Percentiles rank a stretch among this genome's conserved stretches.
These are phyloP conservation scores for Choreutis nemorana DNA, from an alignment of 2,888 invertebrate species.

Conservation along the genomic window DNA sequence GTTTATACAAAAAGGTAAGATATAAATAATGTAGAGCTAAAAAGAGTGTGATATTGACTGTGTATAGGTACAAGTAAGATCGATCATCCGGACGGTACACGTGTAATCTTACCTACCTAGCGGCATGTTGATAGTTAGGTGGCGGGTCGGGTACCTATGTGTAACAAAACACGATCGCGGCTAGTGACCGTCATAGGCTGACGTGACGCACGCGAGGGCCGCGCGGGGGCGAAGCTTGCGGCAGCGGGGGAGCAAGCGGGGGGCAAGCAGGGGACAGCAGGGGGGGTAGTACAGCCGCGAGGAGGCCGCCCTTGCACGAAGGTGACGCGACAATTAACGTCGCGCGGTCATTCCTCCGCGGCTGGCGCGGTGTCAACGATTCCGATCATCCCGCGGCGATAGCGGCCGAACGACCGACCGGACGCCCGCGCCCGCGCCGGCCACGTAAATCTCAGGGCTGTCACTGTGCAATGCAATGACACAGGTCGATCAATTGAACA, in stretches of 20 bases:
- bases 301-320: constrained; percentile 49
- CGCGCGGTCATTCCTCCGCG: constrained; percentile 51
- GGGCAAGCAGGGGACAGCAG: constrained; percentile 10
- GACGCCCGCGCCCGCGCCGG: constrained; percentile 31
- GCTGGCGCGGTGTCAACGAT: constrained; percentile 49
- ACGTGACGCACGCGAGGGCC: constrained; percentile 35
- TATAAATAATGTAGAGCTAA: no score
- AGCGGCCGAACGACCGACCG: constrained; percentile 34
- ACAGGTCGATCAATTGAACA: no score
- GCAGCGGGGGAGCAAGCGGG: constrained; percentile 11
- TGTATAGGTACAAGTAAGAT: no score
- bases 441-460: constrained; percentile 9
- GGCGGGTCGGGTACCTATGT: no score
- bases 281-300: not conserved
- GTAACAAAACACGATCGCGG: no score
- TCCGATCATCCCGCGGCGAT: constrained; percentile 51
- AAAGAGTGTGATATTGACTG: no score
- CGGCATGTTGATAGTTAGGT: constrained; percentile 14
- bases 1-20: no score
- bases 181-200: no score
- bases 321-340: constrained; percentile 61
- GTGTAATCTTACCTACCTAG: not conserved
- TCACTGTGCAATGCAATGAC: not conserved
- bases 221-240: constrained; percentile 8
- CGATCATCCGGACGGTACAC: not conserved